Percentiles rank a stretch among this genome's conserved stretches.
Conservation (phyloP, 2,797 vertebrate genomes). For the Mareca strepera region DNA sequence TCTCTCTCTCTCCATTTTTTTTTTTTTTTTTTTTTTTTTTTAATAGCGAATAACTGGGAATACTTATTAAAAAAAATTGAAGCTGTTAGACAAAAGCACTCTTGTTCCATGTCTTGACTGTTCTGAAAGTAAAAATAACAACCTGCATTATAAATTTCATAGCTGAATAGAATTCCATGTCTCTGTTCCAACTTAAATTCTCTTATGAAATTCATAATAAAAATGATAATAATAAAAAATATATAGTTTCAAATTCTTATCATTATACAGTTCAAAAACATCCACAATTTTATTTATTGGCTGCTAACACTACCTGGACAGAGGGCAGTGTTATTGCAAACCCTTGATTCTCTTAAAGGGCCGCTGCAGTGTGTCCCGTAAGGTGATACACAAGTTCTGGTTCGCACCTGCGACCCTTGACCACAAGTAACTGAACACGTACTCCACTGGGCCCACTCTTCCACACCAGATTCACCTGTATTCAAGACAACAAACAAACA, state of each 20-base stretch:
- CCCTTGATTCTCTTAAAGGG: constrained; percentile 99
- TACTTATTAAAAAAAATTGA: neutral
- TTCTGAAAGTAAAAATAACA: constrained; percentile 58
- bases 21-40: neutral
- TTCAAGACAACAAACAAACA: constrained; percentile 90
- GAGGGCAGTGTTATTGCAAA: constrained; percentile 99
- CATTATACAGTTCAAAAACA: constrained; percentile 82
- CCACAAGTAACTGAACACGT: constrained; percentile 99
- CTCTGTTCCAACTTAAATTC: constrained; percentile 34
- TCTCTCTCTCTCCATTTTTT: neutral
- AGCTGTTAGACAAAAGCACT: neutral
- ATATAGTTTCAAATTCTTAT: constrained; percentile 70
- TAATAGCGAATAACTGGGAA: neutral
- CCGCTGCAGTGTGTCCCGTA: constrained; percentile 99
- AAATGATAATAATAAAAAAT: constrained; percentile 9
- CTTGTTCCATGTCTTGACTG: neutral
- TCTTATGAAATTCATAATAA: constrained; percentile 14
- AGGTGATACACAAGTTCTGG: constrained; percentile 99
- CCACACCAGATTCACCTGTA: constrained; percentile 99
- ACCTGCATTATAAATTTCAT: constrained; percentile 7
- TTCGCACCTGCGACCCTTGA: constrained; percentile 99
- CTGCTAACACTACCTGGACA: constrained; percentile 99
- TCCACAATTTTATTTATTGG: constrained; percentile 87
- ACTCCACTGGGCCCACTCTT: constrained; percentile 99
- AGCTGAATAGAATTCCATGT: constrained; percentile 50